phyloP scores from a whole-genome alignment of 2,113 vertebrate genomes.

The Chrysemys picta region DNA sequence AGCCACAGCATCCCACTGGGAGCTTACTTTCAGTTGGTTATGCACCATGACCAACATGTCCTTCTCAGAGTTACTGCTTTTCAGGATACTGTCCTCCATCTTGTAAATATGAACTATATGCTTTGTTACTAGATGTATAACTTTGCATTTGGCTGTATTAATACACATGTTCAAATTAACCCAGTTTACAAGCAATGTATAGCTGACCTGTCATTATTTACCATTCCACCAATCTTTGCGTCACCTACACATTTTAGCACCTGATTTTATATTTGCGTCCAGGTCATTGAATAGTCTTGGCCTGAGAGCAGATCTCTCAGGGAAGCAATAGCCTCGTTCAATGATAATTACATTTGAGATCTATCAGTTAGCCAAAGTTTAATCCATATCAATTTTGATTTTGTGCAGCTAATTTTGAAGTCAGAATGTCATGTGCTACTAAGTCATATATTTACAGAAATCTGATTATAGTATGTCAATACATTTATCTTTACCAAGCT shows the following conservation, averaged over 20 bases:
- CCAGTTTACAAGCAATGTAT: no score
- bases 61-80: background rate
- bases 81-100: background rate
- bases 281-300: background rate
- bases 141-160: background rate
- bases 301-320: background rate
- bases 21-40: background rate
- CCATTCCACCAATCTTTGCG: background rate
- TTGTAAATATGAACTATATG: background rate
- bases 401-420: slow-evolving; percentile 23
- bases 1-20: background rate
- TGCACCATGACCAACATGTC: background rate
- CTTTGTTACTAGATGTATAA: background rate
- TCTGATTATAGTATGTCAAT: background rate
- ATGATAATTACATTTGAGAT: background rate
- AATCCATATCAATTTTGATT: background rate
- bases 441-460: slow-evolving; percentile 31
- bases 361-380: background rate
- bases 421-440: slow-evolving; percentile 32
- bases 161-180: background rate
- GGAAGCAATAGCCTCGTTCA: no score
- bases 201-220: background rate
- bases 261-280: background rate
- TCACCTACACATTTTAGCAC: background rate
- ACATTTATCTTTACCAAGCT: background rate